Evolutionary conservation across 2,113 vertebrate genomes (phyloP).

Genomic region (Zosterops borbonicus): DNA sequence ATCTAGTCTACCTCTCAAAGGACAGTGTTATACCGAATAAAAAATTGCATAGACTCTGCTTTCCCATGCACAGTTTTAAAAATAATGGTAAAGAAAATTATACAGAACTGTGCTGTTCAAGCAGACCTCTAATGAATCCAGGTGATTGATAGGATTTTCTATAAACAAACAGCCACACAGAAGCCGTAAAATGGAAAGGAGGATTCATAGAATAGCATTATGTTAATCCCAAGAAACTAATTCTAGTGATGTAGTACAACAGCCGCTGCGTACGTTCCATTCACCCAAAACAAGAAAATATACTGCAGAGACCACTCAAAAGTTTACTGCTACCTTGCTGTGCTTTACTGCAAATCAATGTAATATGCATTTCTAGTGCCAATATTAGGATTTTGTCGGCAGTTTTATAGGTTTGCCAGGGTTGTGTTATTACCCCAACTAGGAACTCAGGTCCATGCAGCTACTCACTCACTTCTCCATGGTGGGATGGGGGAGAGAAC

Average conservation of each 20-base stretch:
- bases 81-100: slow-evolving; percentile 71
- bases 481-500: not conserved
- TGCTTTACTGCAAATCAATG: slow-evolving; percentile 35
- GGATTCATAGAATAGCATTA: slow-evolving; percentile 73
- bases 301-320: slow-evolving; percentile 66
- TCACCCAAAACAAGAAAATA: slow-evolving; percentile 70
- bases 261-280: slow-evolving; percentile 20
- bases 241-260: slow-evolving; percentile 74
- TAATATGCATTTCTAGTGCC: not conserved
- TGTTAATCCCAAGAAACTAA: slow-evolving; percentile 79
- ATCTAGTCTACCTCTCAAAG: slow-evolving; percentile 70
- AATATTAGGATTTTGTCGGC: not conserved
- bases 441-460: not conserved
- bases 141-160: slow-evolving; percentile 75
- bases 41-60: slow-evolving; percentile 59
- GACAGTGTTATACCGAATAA: slow-evolving; percentile 66
- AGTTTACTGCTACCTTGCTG: slow-evolving; percentile 55
- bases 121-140: slow-evolving; percentile 75
- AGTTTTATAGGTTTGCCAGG: not conserved
- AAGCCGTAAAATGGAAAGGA: slow-evolving; percentile 72
- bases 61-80: slow-evolving; percentile 66
- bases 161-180: slow-evolving; percentile 73
- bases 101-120: slow-evolving; percentile 71
- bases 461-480: not conserved
- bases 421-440: not conserved